phyloP scores from a whole-genome alignment of 2,888 invertebrate genomes.

The Digitonthophagus gazella region DNA sequence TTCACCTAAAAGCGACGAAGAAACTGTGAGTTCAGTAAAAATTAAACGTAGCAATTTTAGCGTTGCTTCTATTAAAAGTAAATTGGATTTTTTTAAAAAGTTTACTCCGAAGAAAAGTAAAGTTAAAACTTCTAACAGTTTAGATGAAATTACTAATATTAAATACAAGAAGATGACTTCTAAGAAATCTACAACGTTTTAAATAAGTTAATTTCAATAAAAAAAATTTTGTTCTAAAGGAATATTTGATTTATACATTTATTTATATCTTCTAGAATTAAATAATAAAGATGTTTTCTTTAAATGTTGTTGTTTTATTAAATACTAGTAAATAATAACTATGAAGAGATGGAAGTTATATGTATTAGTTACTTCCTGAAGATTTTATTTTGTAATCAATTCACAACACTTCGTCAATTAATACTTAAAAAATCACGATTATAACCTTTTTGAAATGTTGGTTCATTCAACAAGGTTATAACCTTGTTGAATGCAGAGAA shows the following conservation, averaged over 20 bases:
- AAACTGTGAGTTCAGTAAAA: constrained; percentile 15
- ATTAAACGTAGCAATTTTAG: constrained; percentile 21
- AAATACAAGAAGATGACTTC: constrained; percentile 28
- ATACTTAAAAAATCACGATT: too few relatives aligned
- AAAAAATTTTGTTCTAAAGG: constrained; percentile 8
- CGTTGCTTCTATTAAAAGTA: constrained; percentile 23
- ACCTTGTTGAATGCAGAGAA: too few relatives aligned
- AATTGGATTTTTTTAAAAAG: constrained; percentile 23
- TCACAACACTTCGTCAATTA: too few relatives aligned
- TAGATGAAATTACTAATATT: constrained; percentile 22
- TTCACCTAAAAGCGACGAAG: neutral
- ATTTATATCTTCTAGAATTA: neutral
- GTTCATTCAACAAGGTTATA: too few relatives aligned
- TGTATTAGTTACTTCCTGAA: too few relatives aligned
- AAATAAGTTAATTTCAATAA: neutral
- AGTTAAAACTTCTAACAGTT: constrained; percentile 21
- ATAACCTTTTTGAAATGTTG: too few relatives aligned
- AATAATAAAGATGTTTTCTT: too few relatives aligned
- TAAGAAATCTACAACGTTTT: constrained; percentile 24
- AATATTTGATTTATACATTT: neutral
- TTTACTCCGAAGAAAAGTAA: constrained; percentile 19
- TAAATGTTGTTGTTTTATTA: too few relatives aligned
- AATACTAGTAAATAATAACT: too few relatives aligned
- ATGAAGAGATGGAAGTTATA: too few relatives aligned
- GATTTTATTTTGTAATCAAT: too few relatives aligned